phyloP scores from a whole-genome alignment of 1,140 invertebrate species.

The Holotrichia oblita region DNA sequence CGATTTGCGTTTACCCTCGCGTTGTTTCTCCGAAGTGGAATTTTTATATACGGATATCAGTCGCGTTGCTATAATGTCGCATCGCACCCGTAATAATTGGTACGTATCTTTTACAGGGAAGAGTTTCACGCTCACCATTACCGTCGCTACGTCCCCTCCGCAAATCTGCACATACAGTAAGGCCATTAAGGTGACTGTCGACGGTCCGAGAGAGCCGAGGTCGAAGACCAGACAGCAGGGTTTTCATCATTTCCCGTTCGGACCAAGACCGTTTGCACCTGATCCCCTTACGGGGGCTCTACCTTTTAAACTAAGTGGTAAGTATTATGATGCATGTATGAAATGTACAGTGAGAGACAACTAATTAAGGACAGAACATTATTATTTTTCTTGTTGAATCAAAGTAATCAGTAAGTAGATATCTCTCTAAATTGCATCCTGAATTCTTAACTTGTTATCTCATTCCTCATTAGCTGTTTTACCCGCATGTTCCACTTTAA shows the following conservation, averaged over 20 bases:
- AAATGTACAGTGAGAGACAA: too few species aligned
- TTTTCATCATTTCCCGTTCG: constrained; percentile 88
- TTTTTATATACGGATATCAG: neutral
- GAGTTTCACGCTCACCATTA: constrained; percentile 96
- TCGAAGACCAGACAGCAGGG: constrained; percentile 90
- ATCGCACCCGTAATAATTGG: neutral
- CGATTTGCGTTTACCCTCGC: constrained; percentile 34
- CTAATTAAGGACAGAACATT: too few species aligned
- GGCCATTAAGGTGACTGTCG: constrained; percentile 98
- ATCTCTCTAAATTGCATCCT: too few species aligned
- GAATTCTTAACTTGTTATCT: too few species aligned
- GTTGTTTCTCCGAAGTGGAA: neutral
- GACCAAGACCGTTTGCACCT: constrained; percentile 79
- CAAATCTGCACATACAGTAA: constrained; percentile 94
- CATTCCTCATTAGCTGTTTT: too few species aligned
- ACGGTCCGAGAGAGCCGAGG: constrained; percentile 94
- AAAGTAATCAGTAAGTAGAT: too few species aligned
- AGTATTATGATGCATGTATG: constrained; percentile 57
- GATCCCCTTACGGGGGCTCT: constrained; percentile 81
- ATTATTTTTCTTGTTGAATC: too few species aligned
- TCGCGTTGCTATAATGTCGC: neutral
- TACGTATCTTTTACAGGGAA: constrained; percentile 77
- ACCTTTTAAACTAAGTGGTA: constrained; percentile 86
- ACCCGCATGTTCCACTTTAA: too few species aligned
- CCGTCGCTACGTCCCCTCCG: constrained; percentile 89